Evolutionary conservation across 2,888 invertebrate species (phyloP).

Genomic region (Platycnemis pennipes): DNA sequence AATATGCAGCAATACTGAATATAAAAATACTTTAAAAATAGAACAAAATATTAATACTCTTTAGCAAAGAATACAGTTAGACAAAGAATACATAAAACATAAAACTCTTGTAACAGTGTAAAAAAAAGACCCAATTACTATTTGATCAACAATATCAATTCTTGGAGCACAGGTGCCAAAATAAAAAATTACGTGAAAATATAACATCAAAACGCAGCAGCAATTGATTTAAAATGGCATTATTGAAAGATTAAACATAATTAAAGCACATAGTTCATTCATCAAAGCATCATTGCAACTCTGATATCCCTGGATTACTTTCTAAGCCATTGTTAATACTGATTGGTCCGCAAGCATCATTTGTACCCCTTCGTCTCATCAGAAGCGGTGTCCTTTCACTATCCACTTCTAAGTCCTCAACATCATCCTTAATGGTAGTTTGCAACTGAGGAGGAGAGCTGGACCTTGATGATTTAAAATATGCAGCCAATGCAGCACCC

Average conservation of each 20-base stretch:
- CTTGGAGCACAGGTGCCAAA: not conserved
- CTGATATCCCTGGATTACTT: not conserved
- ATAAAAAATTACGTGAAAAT: not conserved
- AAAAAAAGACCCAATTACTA: not conserved
- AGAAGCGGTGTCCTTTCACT: conserved; percentile 52
- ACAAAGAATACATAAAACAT: not conserved
- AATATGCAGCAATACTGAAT: not conserved
- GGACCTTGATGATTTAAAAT: not conserved
- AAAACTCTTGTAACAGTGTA: not conserved
- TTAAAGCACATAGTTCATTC: not conserved
- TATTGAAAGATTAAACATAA: not conserved
- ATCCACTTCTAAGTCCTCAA: conserved; percentile 42
- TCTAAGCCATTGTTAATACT: conserved; percentile 52
- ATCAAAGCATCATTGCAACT: not conserved
- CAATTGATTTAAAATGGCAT: not conserved
- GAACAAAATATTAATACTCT: not conserved
- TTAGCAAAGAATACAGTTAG: not conserved
- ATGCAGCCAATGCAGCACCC: conserved; percentile 55
- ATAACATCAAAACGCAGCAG: not conserved
- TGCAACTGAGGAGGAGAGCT: not conserved
- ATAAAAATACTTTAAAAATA: not conserved
- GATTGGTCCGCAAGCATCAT: conserved; percentile 47
- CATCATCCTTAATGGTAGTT: not conserved
- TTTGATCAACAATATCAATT: not conserved
- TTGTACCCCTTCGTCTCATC: conserved; percentile 51